These are phyloP conservation scores for Thalassarche chlororhynchos DNA, from an alignment of 2,113 vertebrate species.

Conservation along the genomic window DNA sequence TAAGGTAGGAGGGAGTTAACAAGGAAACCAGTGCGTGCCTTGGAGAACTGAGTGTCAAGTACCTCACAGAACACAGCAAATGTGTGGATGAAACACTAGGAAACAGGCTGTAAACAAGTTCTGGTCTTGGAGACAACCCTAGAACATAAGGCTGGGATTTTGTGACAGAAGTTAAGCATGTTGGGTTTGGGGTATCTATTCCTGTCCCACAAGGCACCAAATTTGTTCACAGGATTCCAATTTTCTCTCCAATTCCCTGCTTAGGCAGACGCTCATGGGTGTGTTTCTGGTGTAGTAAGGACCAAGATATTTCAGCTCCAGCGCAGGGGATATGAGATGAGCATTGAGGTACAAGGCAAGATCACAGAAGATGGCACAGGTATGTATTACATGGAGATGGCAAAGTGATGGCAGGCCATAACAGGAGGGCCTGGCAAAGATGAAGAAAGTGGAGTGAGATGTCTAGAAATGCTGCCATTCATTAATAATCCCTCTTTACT, in stretches of 20 bases:
- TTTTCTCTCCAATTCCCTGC: neutral
- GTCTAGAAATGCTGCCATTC: neutral
- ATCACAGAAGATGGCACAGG: constrained; percentile 79
- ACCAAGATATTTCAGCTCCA: constrained; percentile 75
- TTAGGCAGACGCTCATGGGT: constrained; percentile 72
- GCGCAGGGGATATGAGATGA: constrained; percentile 63
- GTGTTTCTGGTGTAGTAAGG: constrained; percentile 54
- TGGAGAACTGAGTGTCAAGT: neutral
- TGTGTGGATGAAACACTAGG: neutral
- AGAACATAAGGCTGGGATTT: neutral
- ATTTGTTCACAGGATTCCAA: neutral
- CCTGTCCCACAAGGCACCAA: neutral
- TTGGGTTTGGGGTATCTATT: neutral
- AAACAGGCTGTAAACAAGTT: neutral
- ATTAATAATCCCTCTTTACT: neutral
- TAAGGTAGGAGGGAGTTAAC: neutral
- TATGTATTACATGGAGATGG: neutral
- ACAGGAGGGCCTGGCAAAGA: neutral
- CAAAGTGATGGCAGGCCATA: neutral
- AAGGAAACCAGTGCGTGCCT: neutral
- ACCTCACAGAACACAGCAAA: neutral
- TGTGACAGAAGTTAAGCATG: neutral
- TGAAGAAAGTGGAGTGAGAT: neutral
- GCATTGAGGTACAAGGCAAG: constrained; percentile 64
- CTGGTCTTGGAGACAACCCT: neutral